Percentiles rank a stretch among this genome's conserved stretches.
Evolutionary conservation across 2,113 vertebrate genomes (phyloP).

Genomic region (Strix uralensis): DNA sequence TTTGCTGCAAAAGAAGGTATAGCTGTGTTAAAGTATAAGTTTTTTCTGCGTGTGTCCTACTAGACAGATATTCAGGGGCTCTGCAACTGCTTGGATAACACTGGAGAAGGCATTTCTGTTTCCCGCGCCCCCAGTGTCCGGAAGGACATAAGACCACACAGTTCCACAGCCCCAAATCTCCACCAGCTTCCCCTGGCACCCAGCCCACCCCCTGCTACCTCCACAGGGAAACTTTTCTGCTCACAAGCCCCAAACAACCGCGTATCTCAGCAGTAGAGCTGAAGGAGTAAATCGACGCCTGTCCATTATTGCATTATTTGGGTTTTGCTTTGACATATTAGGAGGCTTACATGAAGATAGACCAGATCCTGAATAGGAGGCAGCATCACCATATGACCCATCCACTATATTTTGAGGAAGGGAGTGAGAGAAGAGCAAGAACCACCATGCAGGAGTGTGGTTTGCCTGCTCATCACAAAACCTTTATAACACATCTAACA

Average conservation of each 20-base stretch:
- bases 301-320: background rate
- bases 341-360: background rate
- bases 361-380: background rate
- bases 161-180: background rate
- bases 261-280: fast-evolving
- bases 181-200: fast-evolving
- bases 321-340: background rate
- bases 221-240: background rate
- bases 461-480: background rate
- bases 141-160: background rate
- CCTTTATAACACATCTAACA: background rate
- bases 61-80: background rate
- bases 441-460: background rate
- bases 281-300: background rate
- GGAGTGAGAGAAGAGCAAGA: background rate
- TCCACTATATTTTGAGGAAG: background rate
- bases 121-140: fast-evolving
- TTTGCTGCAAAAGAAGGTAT: background rate
- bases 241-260: background rate
- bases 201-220: background rate
- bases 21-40: background rate
- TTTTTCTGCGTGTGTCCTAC: background rate
- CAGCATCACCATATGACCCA: background rate
- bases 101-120: background rate
- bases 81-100: background rate